phyloP scores from a whole-genome alignment of 2,113 vertebrate genomes.

The Aegotheles bennettii region DNA sequence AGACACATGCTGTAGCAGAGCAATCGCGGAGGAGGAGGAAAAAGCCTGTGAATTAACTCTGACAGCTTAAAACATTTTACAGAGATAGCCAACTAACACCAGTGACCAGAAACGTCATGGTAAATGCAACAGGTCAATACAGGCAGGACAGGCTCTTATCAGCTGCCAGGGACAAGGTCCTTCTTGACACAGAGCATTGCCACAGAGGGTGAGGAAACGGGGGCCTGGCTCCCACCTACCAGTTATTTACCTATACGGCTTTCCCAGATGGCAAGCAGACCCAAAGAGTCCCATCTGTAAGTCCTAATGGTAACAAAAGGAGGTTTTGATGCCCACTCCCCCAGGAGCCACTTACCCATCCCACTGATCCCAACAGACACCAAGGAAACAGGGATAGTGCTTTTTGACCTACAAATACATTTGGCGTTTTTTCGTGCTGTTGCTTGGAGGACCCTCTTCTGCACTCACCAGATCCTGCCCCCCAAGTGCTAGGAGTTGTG shows the following conservation, averaged over 20 bases:
- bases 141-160: not conserved
- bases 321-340: not conserved
- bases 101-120: rapidly evolving
- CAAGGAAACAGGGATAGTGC: not conserved
- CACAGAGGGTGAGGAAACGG: not conserved
- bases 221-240: not conserved
- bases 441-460: not conserved
- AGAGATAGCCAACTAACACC: not conserved
- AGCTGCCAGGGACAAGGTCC: not conserved
- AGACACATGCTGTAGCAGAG: not conserved
- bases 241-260: not conserved
- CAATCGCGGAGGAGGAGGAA: not conserved
- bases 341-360: not conserved
- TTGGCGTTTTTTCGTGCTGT: not conserved
- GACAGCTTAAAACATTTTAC: not conserved
- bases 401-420: rapidly evolving
- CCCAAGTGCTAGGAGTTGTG: not conserved
- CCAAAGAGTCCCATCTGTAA: not conserved
- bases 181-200: not conserved
- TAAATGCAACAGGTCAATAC: not conserved
- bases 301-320: rapidly evolving
- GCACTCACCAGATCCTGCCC: not conserved
- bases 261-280: not conserved
- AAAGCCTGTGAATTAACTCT: not conserved
- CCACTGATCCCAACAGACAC: rapidly evolving